These are phyloP conservation scores for Physocephala rufipes DNA, from an alignment of 2,888 invertebrate species.

Conservation along the genomic window DNA sequence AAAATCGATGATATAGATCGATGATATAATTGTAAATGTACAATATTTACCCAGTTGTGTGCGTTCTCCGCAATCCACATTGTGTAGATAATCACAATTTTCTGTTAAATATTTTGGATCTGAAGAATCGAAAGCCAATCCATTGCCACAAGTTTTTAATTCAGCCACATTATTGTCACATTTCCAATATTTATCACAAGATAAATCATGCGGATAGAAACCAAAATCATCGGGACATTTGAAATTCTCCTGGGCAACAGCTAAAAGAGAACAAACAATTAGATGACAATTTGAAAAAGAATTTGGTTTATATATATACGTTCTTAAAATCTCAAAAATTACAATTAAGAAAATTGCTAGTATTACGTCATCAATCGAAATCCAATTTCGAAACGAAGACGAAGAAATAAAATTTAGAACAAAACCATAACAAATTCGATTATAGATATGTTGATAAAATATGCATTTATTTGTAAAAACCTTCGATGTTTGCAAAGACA, in stretches of 20 bases:
- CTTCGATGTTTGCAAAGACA: too few relatives aligned
- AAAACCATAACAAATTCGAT: too few relatives aligned
- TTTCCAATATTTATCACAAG: conserved; percentile 96
- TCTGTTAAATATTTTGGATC: conserved; percentile 91
- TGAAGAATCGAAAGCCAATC: conserved; percentile 88
- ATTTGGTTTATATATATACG: too few relatives aligned
- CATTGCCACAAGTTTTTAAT: conserved; percentile 93
- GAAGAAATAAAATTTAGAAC: too few relatives aligned
- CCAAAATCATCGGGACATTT: conserved; percentile 95
- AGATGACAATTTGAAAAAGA: too few relatives aligned
- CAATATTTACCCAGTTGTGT: conserved; percentile 78
- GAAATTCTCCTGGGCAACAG: conserved; percentile 82
- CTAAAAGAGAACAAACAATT: conserved; percentile 67
- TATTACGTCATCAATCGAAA: too few relatives aligned
- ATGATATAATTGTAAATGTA: not conserved
- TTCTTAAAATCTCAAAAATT: too few relatives aligned
- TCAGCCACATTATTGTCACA: conserved; percentile 90
- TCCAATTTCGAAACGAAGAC: too few relatives aligned
- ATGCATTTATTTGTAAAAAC: too few relatives aligned
- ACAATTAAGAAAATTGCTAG: too few relatives aligned
- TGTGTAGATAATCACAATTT: conserved; percentile 95
- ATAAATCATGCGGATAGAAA: conserved; percentile 88
- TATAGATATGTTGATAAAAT: too few relatives aligned
- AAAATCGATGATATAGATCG: too few relatives aligned
- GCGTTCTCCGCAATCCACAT: conserved; percentile 91